Evolutionary conservation across 2,797 vertebrate species (phyloP), one percentile per base, ranked within the genome.

Genomic region (Pseudocheirus occidentalis): DNA sequence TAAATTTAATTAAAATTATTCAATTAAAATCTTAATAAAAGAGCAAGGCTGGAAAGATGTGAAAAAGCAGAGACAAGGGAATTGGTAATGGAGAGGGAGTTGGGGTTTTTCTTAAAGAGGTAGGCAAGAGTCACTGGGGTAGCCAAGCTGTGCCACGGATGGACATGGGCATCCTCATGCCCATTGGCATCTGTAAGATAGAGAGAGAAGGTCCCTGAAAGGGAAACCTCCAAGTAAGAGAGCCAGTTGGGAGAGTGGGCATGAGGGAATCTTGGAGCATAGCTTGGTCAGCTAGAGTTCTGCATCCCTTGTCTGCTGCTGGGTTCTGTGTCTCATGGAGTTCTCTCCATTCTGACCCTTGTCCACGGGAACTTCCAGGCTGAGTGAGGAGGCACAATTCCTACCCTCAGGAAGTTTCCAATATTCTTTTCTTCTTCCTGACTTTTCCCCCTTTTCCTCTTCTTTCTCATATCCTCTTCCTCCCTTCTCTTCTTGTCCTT

Each of bases 11-110:
- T 98, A 97, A 96, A 97, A 97, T 97, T 97, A 98, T 98, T 98
- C 97, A 97, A 98, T 98, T 98, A 98, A 96, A 98, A 97, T 98
- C 98, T 97, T 98, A 98, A 98, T 98, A 97, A 98, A 98, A 97
- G 97, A 96, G 96, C 95, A 96, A 96, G 94, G 96, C 96, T 96
- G 95, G 97, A 97, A 97, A 95, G 96, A 94, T 92, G 81, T 95
- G 62, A 95, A 91, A 96, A 90, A 95, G 90, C 11, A 0, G 97
- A 97, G 95, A 96, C 92, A 90, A 95, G 91, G 95, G 92, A 91
- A 92, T 97, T 89, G 40, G 1, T 1, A 3, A 31, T 0, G 0
- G 66, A 46, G 62, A 29, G 90, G n/a, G 90, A 46, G 81, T 46
- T 4, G 0, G 24, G 24, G 7, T 56, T 81, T 87, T 87, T 28